Evolutionary conservation across 2,888 invertebrate genomes (phyloP), one percentile per base, ranked within the genome.

Genomic region (Mesochorus sp.): DNA sequence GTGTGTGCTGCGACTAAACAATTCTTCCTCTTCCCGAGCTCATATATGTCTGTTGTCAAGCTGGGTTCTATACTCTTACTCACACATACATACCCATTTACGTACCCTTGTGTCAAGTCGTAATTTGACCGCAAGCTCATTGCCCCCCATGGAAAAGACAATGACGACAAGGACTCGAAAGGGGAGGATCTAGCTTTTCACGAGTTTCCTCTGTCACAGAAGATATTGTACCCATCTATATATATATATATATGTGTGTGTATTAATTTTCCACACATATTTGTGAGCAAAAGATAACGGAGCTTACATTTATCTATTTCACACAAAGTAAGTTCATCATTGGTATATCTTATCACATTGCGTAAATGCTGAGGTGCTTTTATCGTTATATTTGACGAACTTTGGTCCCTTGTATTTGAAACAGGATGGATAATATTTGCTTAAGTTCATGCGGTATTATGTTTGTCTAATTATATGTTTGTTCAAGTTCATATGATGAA

Each of bases 41-140:
- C 19, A 6, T n/a, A 21, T 19, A 26, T 19, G 8, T 10, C 19
- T n/a, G 26, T 39, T 42, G 19, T 55, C 19, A 34, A 12, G 12
- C 14, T 1, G 39, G 5, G 44, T 6, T 21, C 37, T 12, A 31
- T 34, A 14, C 24, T 68, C 34, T 21, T 2, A 3, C 39, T 12
- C 14, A 14, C 26, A 59, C 34, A 51, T n/a, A 53, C 37, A n/a
- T 10, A 10, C 44, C 5, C n/a, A 2, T 5, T 8, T 28, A 17
- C 28, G 21, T 28, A 8, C 14, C 6, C 12, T n/a, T 42, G 1
- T 28, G 10, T 1, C 14, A 19, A 28, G 51, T 31, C 14, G 61
- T 71, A 72, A 76, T 76, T 76, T 67, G 28, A 72, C 53, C 76
- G 28, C 26, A 28, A 61, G 61, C 37, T 66, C 66, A 59, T 71